Evolutionary conservation across 2,888 invertebrate genomes (phyloP), one percentile per base, ranked within the genome.

Genomic region (Rotaria socialis): DNA sequence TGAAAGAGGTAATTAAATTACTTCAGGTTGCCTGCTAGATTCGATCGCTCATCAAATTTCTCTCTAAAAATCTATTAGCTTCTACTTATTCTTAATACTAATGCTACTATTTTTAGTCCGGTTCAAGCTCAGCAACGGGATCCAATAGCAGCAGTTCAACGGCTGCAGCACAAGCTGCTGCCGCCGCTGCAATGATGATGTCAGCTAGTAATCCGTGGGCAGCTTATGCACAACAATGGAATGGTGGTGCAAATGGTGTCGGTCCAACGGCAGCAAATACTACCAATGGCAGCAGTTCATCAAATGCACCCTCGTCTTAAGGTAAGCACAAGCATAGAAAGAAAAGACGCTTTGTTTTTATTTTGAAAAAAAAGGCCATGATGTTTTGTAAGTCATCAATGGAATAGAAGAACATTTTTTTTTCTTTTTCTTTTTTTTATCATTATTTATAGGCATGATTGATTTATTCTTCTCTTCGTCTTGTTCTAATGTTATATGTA

Each of bases 171-270:
- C 43, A 43, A 43, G 80, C 80, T 3, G 80, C 80, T 7, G 80
- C 80, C 1, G 80, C 80, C 50, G 50, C n/a, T n/a, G n/a, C 50
- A 10, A 56, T 60, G 4, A 47, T n/a, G 16, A 47, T 47, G 24
- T 84, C 74, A 2, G 47, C 86, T 2, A 52, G 35, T 27, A 60
- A 80, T 58, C 56, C 80, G 24, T 55, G 35, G 24, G 84, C 67
- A 67, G 74, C 84, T n/a, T 86, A 84, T 84, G 67, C 84, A 58
- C 86, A 86, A 58, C 86, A 86, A 58, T 86, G n/a, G 58, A 60
- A 27, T 60, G 27, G 14, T 60, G 27, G 58, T 41, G 35, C 67
- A 67, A 67, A 67, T 67, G 67, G 67, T 1, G 19, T 35, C 35
- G 67, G 35, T 41, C 16, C 67, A 67, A 27, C 67, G 35, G 16